A percentile compares a stretch with the other conserved stretches of the same genome.
Conservation (phyloP, 2,888 invertebrate species). For the Mactromeris polynyma region DNA sequence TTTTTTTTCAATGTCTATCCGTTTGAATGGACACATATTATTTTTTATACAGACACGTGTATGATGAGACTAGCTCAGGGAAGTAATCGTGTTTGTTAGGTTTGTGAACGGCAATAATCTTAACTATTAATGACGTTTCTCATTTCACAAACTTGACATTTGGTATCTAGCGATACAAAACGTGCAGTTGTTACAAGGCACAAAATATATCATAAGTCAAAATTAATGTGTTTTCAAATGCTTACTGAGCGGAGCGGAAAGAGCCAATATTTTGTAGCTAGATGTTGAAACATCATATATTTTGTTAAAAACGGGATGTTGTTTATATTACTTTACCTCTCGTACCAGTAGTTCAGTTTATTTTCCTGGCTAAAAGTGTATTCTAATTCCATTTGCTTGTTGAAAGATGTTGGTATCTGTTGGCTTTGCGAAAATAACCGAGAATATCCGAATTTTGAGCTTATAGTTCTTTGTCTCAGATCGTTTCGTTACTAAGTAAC, state of each 20-base stretch:
- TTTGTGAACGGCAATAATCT: not conserved
- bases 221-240: slow-evolving; percentile 15
- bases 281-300: not conserved
- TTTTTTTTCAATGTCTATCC: no score
- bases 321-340: slow-evolving; percentile 26
- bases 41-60: no score
- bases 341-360: slow-evolving; percentile 31
- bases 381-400: slow-evolving; percentile 44
- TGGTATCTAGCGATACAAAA: not conserved
- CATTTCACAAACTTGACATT: slow-evolving; percentile 9
- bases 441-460: not conserved
- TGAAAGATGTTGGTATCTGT: slow-evolving; percentile 42
- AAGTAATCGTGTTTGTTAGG: not conserved
- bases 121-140: not conserved
- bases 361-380: slow-evolving; percentile 50
- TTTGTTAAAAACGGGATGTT: slow-evolving; percentile 12
- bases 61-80: no score
- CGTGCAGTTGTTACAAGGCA: not conserved
- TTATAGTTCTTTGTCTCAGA: not conserved
- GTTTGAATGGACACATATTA: no score
- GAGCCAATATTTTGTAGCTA: not conserved
- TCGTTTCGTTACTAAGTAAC: not conserved
- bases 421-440: slow-evolving; percentile 15
- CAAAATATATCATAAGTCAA: slow-evolving; percentile 4
- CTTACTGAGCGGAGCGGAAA: not conserved